A percentile compares a stretch with the other conserved stretches of the same genome.
These are phyloP conservation scores for Scaptomyza graminum DNA, from an alignment of 1,140 invertebrate genomes.

Conservation along the genomic window DNA sequence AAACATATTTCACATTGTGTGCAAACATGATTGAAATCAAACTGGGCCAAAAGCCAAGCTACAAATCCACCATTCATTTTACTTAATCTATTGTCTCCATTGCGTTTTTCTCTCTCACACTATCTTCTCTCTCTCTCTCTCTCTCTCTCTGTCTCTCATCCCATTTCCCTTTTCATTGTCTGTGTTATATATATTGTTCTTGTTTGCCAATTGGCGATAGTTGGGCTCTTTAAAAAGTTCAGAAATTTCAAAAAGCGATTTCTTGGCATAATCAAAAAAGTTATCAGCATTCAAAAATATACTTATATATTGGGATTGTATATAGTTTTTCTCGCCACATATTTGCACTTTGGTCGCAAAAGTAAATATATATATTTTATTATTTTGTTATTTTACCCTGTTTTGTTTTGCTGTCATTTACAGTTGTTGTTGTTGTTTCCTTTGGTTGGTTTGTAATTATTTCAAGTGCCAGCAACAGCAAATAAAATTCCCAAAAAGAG, in stretches of 20 bases:
- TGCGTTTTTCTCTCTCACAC: too few relatives aligned
- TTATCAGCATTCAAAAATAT: too few relatives aligned
- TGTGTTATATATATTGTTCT: too few relatives aligned
- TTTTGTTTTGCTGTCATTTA: slow-evolving; percentile 17
- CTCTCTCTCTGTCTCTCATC: too few relatives aligned
- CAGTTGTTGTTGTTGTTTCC: slow-evolving; percentile 19
- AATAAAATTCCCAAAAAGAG: slow-evolving; percentile 33
- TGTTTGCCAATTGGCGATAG: background rate
- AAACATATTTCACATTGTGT: slow-evolving; percentile 33
- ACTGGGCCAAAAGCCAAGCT: slow-evolving; percentile 3
- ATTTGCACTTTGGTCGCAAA: too few relatives aligned
- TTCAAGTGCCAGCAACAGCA: slow-evolving; percentile 59
- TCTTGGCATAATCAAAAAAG: too few relatives aligned
- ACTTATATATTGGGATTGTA: too few relatives aligned
- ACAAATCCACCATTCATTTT: background rate
- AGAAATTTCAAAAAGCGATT: too few relatives aligned
- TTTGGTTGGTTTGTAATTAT: slow-evolving; percentile 56
- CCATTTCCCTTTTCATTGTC: too few relatives aligned
- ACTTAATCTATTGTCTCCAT: background rate
- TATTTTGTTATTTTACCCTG: too few relatives aligned
- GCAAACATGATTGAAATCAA: slow-evolving; percentile 35
- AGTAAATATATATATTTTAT: too few relatives aligned
- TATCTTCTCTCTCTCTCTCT: background rate
- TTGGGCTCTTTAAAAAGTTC: slow-evolving; percentile 1
- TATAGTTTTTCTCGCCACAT: too few relatives aligned